Evolutionary conservation across 2,113 vertebrate species (phyloP).

Genomic region (Zootoca vivipara): DNA sequence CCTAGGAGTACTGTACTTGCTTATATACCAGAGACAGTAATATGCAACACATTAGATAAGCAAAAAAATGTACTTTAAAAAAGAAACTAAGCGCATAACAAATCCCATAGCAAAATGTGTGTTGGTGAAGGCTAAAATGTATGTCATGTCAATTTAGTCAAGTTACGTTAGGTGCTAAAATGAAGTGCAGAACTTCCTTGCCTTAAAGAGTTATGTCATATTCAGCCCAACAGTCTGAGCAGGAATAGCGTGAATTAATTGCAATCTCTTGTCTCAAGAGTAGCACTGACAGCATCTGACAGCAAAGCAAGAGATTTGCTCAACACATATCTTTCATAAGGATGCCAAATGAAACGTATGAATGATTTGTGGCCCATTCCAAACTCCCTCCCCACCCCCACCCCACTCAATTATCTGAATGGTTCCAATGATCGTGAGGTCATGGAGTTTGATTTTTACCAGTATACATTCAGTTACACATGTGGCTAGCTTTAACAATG

Average conservation of each 20-base stretch:
- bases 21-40: background rate
- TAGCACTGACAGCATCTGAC: background rate
- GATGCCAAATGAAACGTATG: background rate
- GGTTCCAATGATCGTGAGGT: background rate
- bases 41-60: background rate
- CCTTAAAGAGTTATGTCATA: background rate
- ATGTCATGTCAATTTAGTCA: background rate
- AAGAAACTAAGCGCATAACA: background rate
- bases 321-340: background rate
- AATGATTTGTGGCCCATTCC: background rate
- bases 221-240: background rate
- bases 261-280: background rate
- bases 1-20: background rate
- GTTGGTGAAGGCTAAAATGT: background rate
- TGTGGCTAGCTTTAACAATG: background rate
- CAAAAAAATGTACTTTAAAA: background rate
- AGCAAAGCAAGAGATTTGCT: background rate
- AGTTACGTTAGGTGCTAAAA: background rate
- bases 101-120: background rate
- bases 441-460: background rate
- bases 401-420: background rate
- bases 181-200: too few species aligned
- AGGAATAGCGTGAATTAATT: background rate
- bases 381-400: background rate
- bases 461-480: background rate